Evolutionary conservation across 2,797 vertebrate genomes (phyloP).

Genomic region (Clamator glandarius): DNA sequence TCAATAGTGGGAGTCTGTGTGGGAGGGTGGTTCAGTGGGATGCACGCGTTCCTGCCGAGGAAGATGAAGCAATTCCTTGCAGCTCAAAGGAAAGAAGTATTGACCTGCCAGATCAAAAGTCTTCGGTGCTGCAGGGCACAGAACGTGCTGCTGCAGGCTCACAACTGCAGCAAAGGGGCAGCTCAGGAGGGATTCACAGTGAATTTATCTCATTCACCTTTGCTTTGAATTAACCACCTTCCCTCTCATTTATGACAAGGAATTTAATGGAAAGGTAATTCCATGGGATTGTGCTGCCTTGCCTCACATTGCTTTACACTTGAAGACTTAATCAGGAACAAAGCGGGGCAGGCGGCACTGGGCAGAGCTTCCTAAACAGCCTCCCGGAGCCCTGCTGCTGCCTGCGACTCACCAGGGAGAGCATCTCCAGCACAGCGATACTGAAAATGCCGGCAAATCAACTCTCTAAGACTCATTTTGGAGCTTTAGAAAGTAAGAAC

Average conservation of each 20-base stretch:
- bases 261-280: background rate
- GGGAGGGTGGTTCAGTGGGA: background rate
- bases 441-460: no score
- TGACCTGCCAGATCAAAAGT: background rate
- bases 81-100: background rate
- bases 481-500: no score
- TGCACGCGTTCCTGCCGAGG: rapidly evolving
- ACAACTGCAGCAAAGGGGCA: background rate
- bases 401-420: background rate
- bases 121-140: background rate
- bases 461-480: no score
- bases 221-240: background rate
- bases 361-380: background rate
- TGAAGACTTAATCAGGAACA: background rate
- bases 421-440: no score
- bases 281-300: background rate
- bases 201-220: background rate
- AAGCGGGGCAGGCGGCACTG: background rate
- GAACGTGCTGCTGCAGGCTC: background rate
- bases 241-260: background rate
- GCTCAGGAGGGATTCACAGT: background rate
- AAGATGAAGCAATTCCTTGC: background rate
- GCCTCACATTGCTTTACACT: background rate
- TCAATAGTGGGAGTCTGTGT: background rate
- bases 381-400: rapidly evolving